phyloP scores from a whole-genome alignment of 2,888 invertebrate species.

The Megastigmus dorsalis region DNA sequence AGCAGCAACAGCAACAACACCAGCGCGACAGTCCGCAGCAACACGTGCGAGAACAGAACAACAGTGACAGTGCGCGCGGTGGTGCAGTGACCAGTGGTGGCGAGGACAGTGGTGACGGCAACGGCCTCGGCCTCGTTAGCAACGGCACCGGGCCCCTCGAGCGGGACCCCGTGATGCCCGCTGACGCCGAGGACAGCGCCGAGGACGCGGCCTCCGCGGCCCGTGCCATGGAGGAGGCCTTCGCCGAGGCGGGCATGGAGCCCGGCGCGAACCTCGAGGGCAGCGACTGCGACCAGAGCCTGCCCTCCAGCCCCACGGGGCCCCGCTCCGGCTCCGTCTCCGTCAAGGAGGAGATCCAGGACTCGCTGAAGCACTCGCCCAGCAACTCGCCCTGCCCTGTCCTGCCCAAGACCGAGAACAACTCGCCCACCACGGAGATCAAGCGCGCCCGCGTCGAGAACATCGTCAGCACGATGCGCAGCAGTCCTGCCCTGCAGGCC shows the following conservation, averaged over 20 bases:
- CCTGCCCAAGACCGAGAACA: slow-evolving; percentile 69
- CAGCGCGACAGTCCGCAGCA: slow-evolving; percentile 75
- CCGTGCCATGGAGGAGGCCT: slow-evolving; percentile 78
- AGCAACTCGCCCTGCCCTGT: slow-evolving; percentile 72
- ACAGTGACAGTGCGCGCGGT: slow-evolving; percentile 72
- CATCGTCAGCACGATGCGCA: slow-evolving; percentile 94
- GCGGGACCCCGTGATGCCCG: slow-evolving; percentile 71
- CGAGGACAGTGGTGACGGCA: slow-evolving; percentile 72
- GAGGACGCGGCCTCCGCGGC: slow-evolving; percentile 74
- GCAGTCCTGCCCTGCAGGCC: slow-evolving; percentile 81
- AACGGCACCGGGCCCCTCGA: slow-evolving; percentile 64
- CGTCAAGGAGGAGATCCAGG: slow-evolving; percentile 71
- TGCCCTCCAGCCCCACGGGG: slow-evolving; percentile 69
- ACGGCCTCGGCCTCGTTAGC: too few species aligned
- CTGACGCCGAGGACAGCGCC: slow-evolving; percentile 72
- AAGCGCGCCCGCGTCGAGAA: slow-evolving; percentile 96
- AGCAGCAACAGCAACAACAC: slow-evolving; percentile 75
- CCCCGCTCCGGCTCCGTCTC: slow-evolving; percentile 71
- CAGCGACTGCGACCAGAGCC: slow-evolving; percentile 72
- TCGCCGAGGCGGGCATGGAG: slow-evolving; percentile 79
- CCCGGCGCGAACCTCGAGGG: slow-evolving; percentile 73
- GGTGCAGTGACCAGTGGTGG: slow-evolving; percentile 73
- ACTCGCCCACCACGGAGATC: slow-evolving; percentile 82
- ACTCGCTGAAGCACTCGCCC: slow-evolving; percentile 69
- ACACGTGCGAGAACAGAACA: slow-evolving; percentile 64